phyloP scores from a whole-genome alignment of 2,113 vertebrate species.

The Anolis sagrei region DNA sequence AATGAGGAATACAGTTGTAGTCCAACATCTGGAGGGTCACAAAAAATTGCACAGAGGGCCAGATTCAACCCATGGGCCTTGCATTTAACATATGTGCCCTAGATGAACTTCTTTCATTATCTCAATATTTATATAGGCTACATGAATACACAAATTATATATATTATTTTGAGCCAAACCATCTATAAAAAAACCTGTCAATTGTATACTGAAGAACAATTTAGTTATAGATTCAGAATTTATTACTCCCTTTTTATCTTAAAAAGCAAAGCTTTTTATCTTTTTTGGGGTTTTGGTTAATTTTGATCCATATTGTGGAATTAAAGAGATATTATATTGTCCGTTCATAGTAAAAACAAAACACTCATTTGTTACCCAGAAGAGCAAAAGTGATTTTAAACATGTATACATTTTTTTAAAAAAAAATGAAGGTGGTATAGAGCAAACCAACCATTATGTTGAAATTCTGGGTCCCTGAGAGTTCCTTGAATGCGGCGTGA shows the following conservation, averaged over 20 bases:
- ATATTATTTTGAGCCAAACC: background rate
- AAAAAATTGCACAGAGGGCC: too few species aligned
- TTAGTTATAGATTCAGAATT: background rate
- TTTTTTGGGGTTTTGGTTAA: too few species aligned
- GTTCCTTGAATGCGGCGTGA: conserved; percentile 82
- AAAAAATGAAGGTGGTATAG: background rate
- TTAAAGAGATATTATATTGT: too few species aligned
- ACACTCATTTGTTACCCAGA: background rate
- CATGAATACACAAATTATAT: background rate
- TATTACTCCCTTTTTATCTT: background rate
- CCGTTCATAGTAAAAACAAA: too few species aligned
- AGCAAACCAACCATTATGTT: conserved; percentile 82
- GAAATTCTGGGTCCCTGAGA: conserved; percentile 86
- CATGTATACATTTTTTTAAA: background rate
- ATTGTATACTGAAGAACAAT: background rate
- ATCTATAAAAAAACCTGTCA: background rate
- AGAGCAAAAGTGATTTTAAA: background rate
- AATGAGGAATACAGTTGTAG: too few species aligned
- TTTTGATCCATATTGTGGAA: too few species aligned
- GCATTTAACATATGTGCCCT: too few species aligned
- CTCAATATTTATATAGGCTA: background rate
- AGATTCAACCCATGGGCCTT: too few species aligned
- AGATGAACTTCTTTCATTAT: background rate
- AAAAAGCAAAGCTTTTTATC: background rate
- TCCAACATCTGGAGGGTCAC: too few species aligned